Conservation (phyloP, 2,888 invertebrate species). For the Branchipolynoe longqiensis region DNA sequence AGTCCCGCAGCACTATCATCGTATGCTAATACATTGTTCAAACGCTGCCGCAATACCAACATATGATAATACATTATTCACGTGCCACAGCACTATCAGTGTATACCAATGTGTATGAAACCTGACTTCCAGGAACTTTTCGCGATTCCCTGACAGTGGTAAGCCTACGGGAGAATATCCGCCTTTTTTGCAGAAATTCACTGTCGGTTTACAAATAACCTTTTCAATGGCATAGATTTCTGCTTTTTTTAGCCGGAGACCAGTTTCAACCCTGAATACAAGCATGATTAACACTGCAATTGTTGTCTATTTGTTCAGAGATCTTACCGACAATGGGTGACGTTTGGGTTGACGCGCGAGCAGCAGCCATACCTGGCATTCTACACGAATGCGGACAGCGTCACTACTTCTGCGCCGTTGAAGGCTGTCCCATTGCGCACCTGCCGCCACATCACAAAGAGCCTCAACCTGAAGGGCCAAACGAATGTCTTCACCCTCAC, state of each 20-base stretch:
- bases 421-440: conserved; percentile 70
- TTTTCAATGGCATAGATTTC: neutral
- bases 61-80: too few relatives aligned
- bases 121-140: too few relatives aligned
- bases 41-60: too few relatives aligned
- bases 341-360: conserved; percentile 72
- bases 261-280: conserved; percentile 1
- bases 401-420: conserved; percentile 71
- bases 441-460: conserved; percentile 71
- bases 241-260: too few relatives aligned
- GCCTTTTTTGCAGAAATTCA: too few relatives aligned
- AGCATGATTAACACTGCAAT: neutral
- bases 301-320: conserved; percentile 69
- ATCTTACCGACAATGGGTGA: conserved; percentile 75
- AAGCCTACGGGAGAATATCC: too few relatives aligned
- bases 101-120: too few relatives aligned
- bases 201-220: too few relatives aligned
- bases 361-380: conserved; percentile 74
- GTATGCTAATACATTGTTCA: too few relatives aligned
- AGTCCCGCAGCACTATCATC: too few relatives aligned
- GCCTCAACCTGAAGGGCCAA: conserved; percentile 64
- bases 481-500: conserved; percentile 73
- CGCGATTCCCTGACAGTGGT: too few relatives aligned
- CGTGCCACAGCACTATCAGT: too few relatives aligned
- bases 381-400: conserved; percentile 73